Evolutionary conservation across 2,113 vertebrate genomes (phyloP), one percentile per base, ranked within the genome.

Genomic region (Climacteris rufus): DNA sequence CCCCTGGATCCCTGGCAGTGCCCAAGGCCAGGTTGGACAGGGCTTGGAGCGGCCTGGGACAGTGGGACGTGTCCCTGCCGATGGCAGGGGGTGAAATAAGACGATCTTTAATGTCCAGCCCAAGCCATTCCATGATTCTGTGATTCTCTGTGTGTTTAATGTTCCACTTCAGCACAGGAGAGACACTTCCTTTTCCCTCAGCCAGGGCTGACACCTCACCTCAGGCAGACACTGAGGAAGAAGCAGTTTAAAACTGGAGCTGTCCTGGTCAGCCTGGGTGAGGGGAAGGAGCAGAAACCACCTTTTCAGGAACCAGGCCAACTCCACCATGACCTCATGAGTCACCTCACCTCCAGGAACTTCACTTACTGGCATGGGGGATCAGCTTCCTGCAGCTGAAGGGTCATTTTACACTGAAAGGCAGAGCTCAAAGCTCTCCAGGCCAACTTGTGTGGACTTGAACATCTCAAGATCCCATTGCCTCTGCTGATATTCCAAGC

Each of bases 371-470:
- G 92, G 96, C 96, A 90, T 37, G 20, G 64, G 25, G 16, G 4
- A 63, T 45, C 76, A 52, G 68, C 81, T 95, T 97, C 96, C 91
- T 83, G 94, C 15, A 2, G 65, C 72, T 75, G 54, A 71, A 28
- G 94, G 89, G 80, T 94, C 89, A 23, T 93, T 95, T 97, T 96
- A 86, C 94, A 91, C 75, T 88, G 25, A 53, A 72, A 91, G 89
- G 82, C 6, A 20, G 74, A 90, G 92, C 44, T 83, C 88, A 49
- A 45, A 96, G 93, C 90, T 71, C 72, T 72, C 85, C 45, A 89
- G 87, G 52, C 57, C 82, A 64, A 66, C 95, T 94, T 92, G 91
- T 79, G 80, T 52, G 80, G 96, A 86, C 96, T 93, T 92, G 96
- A 97, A 86, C 47, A 40, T 69, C 81, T 72, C 93, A 57, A 78